Evolutionary conservation across 1,140 invertebrate species (phyloP).

Genomic region (Apis florea): DNA sequence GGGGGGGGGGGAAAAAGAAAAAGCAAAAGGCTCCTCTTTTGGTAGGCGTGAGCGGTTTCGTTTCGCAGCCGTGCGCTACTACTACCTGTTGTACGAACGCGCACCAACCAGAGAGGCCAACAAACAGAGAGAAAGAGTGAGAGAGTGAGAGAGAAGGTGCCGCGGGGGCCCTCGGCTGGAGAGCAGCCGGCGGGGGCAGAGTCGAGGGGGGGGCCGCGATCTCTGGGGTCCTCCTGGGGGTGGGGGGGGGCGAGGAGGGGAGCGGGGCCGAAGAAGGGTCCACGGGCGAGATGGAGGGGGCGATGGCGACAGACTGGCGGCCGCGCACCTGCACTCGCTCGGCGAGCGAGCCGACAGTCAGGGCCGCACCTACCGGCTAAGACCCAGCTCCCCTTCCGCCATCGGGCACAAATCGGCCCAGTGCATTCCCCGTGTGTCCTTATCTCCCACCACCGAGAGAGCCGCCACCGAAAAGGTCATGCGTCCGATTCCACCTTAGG

Average conservation of each 20-base stretch:
- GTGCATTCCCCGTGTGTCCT: conserved; percentile 60
- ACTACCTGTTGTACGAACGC: conserved; percentile 53
- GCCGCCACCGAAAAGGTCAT: conserved; percentile 43
- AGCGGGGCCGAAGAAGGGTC: conserved; percentile 41
- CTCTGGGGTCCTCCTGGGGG: conserved; percentile 41
- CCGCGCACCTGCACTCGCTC: conserved; percentile 75
- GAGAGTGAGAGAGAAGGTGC: conserved; percentile 42
- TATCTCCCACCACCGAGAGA: conserved; percentile 59
- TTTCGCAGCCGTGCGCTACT: conserved; percentile 28
- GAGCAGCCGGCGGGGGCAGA: conserved; percentile 35
- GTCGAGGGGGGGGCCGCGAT: conserved; percentile 52
- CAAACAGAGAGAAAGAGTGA: conserved; percentile 20
- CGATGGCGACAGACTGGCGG: conserved; percentile 80
- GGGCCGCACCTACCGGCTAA: conserved; percentile 66
- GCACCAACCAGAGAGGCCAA: neutral
- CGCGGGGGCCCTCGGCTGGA: conserved; percentile 36
- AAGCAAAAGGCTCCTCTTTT: neutral
- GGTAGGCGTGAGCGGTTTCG: conserved; percentile 47
- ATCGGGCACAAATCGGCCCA: conserved; percentile 50
- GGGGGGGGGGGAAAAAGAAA: neutral
- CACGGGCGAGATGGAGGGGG: conserved; percentile 32
- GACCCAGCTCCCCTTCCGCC: conserved; percentile 57
- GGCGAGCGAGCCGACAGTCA: conserved; percentile 68
- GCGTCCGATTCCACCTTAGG: conserved; percentile 15
- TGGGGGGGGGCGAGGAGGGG: conserved; percentile 27